A percentile compares a stretch with the other conserved stretches of the same genome.
phyloP scores from a whole-genome alignment of 2,113 vertebrate genomes.

The Zingel zingel region DNA sequence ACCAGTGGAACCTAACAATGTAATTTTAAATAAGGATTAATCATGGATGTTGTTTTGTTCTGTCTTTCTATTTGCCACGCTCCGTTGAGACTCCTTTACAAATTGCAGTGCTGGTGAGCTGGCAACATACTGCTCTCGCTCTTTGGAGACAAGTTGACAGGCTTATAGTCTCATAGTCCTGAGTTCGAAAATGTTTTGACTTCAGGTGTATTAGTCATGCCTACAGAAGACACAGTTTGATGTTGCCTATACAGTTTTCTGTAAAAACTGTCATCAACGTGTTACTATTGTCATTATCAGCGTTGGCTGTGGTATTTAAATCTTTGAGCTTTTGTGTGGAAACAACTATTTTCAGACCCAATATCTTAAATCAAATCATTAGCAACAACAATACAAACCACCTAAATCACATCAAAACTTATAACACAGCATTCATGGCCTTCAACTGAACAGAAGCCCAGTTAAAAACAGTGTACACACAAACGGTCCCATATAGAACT shows the following conservation, averaged over 20 bases:
- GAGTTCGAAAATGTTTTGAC: constrained; percentile 23
- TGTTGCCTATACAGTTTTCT: neutral
- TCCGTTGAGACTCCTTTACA: constrained; percentile 60
- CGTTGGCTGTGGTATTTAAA: neutral
- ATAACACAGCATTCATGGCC: too few species aligned
- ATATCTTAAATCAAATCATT: too few species aligned
- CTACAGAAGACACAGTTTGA: neutral
- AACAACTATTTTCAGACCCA: too few species aligned
- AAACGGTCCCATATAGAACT: too few species aligned
- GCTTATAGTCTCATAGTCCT: constrained; percentile 26
- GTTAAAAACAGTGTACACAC: too few species aligned
- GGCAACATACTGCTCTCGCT: constrained; percentile 29
- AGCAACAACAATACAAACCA: too few species aligned
- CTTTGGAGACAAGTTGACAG: constrained; percentile 30
- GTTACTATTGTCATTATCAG: neutral
- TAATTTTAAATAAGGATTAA: constrained; percentile 70
- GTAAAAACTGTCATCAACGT: neutral
- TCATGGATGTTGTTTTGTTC: constrained; percentile 68
- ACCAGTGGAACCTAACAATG: constrained; percentile 38
- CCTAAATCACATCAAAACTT: too few species aligned
- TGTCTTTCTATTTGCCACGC: constrained; percentile 48
- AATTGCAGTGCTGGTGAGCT: constrained; percentile 50
- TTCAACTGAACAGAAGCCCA: too few species aligned
- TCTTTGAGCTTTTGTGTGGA: neutral
- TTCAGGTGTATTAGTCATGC: constrained; percentile 9